Percentiles rank a stretch among this genome's conserved stretches.
Conservation (phyloP, 2,888 invertebrate species). For the Volucella bombylans region DNA sequence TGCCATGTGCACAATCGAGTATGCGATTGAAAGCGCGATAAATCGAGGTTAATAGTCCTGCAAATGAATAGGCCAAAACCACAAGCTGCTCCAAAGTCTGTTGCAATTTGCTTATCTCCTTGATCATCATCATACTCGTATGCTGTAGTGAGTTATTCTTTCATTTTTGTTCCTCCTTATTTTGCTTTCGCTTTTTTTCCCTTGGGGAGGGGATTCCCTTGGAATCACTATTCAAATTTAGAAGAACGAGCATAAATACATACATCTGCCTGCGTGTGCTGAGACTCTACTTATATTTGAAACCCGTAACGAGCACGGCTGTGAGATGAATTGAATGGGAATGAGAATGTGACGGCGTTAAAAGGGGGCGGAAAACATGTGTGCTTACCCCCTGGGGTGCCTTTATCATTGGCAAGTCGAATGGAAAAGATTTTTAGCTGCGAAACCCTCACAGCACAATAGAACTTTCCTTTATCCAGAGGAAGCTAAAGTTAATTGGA, state of each 20-base stretch:
- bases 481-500: conserved; percentile 30
- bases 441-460: not conserved
- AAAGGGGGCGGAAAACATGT: not conserved
- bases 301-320: not conserved
- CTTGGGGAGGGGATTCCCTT: conserved; percentile 12
- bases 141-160: conserved; percentile 29
- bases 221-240: conserved; percentile 44
- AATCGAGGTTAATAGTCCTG: conserved; percentile 66
- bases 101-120: conserved; percentile 66
- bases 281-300: not conserved
- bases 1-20: conserved; percentile 48
- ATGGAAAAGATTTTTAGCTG: conserved; percentile 11
- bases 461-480: conserved; percentile 13
- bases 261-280: not conserved
- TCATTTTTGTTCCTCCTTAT: conserved; percentile 10
- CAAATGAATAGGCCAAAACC: conserved; percentile 62
- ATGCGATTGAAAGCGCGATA: conserved; percentile 66
- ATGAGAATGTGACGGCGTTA: not conserved
- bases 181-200: conserved; percentile 1
- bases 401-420: conserved; percentile 11
- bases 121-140: conserved; percentile 50
- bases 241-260: conserved; percentile 9
- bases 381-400: conserved; percentile 10
- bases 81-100: conserved; percentile 46
- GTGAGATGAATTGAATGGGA: conserved; percentile 3